These are phyloP conservation scores for Garra rufa DNA, from an alignment of 2,113 vertebrate genomes.

Conservation along the genomic window DNA sequence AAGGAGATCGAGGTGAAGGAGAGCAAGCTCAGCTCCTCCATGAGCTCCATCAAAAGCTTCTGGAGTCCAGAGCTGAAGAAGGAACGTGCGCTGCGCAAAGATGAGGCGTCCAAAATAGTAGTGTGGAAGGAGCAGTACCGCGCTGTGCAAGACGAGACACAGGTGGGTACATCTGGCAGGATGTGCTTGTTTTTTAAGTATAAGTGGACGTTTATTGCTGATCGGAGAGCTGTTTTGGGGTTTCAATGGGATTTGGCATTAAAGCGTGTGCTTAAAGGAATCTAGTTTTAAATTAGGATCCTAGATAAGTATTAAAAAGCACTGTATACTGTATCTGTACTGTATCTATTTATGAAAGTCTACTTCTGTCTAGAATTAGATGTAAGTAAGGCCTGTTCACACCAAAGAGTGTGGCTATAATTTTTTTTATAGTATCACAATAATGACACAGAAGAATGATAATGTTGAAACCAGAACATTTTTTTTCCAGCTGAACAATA, in stretches of 20 bases:
- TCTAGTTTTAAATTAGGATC: slow-evolving; percentile 17
- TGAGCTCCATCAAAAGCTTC: slow-evolving; percentile 99
- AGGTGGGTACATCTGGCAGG: slow-evolving; percentile 76
- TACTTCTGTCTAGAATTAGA: too few species aligned
- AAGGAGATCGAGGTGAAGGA: slow-evolving; percentile 97
- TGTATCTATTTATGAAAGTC: slow-evolving; percentile 31
- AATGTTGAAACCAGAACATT: too few species aligned
- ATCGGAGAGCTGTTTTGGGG: slow-evolving; percentile 5
- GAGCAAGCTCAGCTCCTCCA: slow-evolving; percentile 97
- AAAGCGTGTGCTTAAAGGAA: slow-evolving; percentile 12
- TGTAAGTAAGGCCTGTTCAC: background rate
- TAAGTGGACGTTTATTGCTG: background rate
- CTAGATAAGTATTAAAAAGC: background rate
- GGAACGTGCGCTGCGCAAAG: slow-evolving; percentile 93
- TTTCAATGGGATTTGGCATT: slow-evolving; percentile 17
- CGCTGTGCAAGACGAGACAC: slow-evolving; percentile 94
- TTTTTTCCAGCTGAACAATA: too few species aligned
- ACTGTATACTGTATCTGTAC: too few species aligned
- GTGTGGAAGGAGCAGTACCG: slow-evolving; percentile 97
- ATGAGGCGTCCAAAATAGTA: slow-evolving; percentile 93
- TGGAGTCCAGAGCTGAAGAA: slow-evolving; percentile 99
- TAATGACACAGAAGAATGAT: too few species aligned
- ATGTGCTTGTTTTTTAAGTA: slow-evolving; percentile 20
- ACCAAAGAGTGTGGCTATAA: background rate
- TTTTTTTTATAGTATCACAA: background rate